phyloP scores from a whole-genome alignment of 2,113 vertebrate species.

The Cebus imitator region DNA sequence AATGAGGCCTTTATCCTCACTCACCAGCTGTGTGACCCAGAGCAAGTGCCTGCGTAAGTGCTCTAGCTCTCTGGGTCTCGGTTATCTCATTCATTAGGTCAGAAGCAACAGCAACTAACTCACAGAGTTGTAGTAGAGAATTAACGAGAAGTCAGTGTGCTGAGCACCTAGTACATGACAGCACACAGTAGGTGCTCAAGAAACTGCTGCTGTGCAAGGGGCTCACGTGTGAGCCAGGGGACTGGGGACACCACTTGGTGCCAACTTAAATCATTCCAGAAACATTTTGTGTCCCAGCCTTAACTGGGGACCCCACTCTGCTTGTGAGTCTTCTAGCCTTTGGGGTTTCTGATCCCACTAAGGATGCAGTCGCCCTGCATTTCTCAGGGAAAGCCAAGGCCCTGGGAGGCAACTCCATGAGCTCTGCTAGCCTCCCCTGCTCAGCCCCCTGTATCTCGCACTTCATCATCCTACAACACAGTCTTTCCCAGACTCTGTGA shows the following conservation, averaged over 20 bases:
- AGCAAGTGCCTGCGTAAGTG: background rate
- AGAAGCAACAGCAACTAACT: background rate
- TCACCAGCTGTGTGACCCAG: no score
- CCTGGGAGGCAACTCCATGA: background rate
- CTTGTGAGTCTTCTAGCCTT: background rate
- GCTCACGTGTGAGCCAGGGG: background rate
- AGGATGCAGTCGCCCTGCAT: background rate
- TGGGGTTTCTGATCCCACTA: background rate
- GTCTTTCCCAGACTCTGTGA: background rate
- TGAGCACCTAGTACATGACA: background rate
- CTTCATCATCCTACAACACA: background rate
- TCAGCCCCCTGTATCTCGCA: background rate
- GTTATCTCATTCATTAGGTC: background rate
- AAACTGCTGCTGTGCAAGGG: background rate
- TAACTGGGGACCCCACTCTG: background rate
- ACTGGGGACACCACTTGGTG: accelerated
- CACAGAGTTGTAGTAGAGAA: background rate
- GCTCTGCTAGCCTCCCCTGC: background rate
- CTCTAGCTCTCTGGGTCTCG: background rate
- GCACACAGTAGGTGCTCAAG: background rate
- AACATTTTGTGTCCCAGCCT: background rate
- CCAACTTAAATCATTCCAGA: no score
- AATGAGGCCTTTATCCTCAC: background rate
- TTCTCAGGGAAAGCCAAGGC: background rate
- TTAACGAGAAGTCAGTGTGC: background rate